phyloP scores from a whole-genome alignment of 2,113 vertebrate genomes.

The Irena cyanogastra region DNA sequence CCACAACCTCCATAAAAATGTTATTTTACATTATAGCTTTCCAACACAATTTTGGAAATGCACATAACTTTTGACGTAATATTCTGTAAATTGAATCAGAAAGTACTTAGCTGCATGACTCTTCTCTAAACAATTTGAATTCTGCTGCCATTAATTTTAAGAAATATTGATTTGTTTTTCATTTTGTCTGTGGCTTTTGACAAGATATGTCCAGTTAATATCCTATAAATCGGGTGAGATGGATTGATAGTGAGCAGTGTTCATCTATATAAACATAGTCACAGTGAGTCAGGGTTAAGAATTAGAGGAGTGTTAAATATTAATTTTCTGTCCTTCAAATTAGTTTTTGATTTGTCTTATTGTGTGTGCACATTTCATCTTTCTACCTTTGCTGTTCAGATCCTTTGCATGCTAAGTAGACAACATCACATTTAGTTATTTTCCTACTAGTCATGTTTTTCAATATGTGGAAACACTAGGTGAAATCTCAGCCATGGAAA shows the following conservation, averaged over 20 bases:
- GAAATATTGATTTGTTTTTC: not conserved
- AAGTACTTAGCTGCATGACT: not conserved
- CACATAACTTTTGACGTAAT: not conserved
- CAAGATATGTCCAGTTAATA: not conserved
- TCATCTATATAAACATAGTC: not conserved
- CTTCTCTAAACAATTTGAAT: not conserved
- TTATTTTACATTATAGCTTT: not conserved
- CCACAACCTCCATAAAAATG: rapidly evolving
- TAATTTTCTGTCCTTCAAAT: not conserved
- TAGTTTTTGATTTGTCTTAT: not conserved
- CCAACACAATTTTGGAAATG: not conserved
- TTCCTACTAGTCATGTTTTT: not conserved
- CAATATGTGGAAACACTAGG: not conserved
- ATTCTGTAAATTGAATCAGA: not conserved
- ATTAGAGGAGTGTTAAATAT: not conserved
- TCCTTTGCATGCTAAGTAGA: not conserved
- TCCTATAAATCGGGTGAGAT: not conserved
- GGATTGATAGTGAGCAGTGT: not conserved
- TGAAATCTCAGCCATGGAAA: not conserved
- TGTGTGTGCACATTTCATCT: not conserved
- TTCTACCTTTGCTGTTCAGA: not conserved
- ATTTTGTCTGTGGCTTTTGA: not conserved
- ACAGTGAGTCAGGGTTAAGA: not conserved
- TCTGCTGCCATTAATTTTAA: not conserved
- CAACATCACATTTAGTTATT: not conserved